phyloP scores from a whole-genome alignment of 2,888 invertebrate genomes.

The Euspilapteryx auroguttella region DNA sequence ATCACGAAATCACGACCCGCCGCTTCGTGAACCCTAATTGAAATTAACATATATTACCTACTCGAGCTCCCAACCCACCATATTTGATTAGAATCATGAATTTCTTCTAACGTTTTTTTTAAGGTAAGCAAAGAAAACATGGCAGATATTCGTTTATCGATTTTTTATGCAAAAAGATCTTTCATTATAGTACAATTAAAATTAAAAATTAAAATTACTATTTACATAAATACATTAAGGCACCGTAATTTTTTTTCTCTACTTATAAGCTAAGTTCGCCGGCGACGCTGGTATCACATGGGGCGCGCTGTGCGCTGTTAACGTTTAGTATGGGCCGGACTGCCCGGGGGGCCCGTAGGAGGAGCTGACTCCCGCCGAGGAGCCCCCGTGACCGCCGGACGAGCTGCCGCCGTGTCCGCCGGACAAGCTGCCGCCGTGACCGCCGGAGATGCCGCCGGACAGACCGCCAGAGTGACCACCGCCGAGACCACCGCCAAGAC shows the following conservation, averaged over 20 bases:
- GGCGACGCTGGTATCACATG: constrained; percentile 57
- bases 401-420: constrained; percentile 15
- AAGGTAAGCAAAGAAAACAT: too few relatives aligned
- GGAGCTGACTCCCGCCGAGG: constrained; percentile 47
- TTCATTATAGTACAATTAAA: constrained; percentile 48
- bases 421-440: constrained; percentile 10
- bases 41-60: too few relatives aligned
- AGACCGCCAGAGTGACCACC: constrained; percentile 13
- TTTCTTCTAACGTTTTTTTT: too few relatives aligned
- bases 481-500: constrained; percentile 15
- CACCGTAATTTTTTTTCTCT: constrained; percentile 61
- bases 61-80: too few relatives aligned
- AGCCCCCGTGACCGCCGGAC: constrained; percentile 23
- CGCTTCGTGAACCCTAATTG: too few relatives aligned
- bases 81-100: too few relatives aligned
- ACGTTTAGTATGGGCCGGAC: constrained; percentile 67
- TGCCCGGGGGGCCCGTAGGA: constrained; percentile 68
- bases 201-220: constrained; percentile 59
- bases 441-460: constrained; percentile 16
- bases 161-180: constrained; percentile 52
- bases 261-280: constrained; percentile 52
- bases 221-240: constrained; percentile 63
- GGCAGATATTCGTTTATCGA: constrained; percentile 20
- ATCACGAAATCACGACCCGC: not conserved
- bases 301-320: constrained; percentile 23